phyloP scores from a whole-genome alignment of 2,797 vertebrate genomes.

The Halcyon smyrnensis region DNA sequence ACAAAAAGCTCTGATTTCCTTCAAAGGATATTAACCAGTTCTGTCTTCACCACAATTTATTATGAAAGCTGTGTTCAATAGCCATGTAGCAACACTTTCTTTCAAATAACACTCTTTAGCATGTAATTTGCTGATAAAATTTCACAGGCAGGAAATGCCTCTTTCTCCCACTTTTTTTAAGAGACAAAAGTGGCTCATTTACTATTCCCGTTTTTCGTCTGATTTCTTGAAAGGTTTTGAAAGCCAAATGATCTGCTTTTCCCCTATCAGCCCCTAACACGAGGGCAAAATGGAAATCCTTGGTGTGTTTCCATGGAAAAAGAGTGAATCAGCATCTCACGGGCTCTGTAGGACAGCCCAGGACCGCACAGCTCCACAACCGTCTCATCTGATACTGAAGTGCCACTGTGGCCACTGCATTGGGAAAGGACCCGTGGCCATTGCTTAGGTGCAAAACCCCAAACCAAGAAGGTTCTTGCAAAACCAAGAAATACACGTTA shows the following conservation, averaged over 20 bases:
- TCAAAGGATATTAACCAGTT: constrained; percentile 57
- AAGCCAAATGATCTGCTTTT: background rate
- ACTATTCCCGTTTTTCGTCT: background rate
- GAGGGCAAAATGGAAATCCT: background rate
- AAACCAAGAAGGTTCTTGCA: background rate
- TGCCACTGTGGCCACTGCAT: background rate
- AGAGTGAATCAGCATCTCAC: background rate
- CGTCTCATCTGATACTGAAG: rapidly evolving
- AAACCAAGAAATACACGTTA: background rate
- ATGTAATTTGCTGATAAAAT: background rate
- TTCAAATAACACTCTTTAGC: background rate
- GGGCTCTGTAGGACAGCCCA: background rate
- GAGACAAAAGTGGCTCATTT: constrained; percentile 1
- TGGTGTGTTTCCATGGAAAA: background rate
- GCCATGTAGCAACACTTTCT: background rate
- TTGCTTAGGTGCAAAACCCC: background rate
- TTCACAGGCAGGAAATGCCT: constrained; percentile 1
- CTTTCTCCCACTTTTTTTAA: background rate
- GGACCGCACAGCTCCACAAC: background rate
- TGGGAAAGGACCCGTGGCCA: background rate
- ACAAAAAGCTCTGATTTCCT: constrained; percentile 57
- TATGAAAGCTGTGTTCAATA: constrained; percentile 45
- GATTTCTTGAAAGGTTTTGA: background rate
- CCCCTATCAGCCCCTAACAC: background rate
- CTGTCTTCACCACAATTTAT: constrained; percentile 50